These are phyloP conservation scores for Anguilla pacifica DNA, from an alignment of 2,797 vertebrate species.

Conservation along the genomic window DNA sequence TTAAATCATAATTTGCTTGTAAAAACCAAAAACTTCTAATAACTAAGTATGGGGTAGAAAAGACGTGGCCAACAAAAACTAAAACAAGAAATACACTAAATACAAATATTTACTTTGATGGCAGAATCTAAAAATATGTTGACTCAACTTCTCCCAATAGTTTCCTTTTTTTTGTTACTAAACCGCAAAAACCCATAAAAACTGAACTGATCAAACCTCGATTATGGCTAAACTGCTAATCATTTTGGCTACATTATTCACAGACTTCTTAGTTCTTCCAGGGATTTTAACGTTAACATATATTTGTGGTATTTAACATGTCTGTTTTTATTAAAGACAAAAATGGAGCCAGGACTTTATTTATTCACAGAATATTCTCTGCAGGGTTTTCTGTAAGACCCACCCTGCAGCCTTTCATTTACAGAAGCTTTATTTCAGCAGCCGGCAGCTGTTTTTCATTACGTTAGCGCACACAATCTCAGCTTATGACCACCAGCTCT, in stretches of 20 bases:
- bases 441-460: neutral
- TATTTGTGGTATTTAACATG: neutral
- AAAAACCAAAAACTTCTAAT: neutral
- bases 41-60: neutral
- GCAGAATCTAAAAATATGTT: neutral
- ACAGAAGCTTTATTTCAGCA: neutral
- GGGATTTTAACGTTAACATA: neutral
- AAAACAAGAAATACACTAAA: neutral
- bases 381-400: neutral
- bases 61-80: neutral
- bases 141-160: neutral
- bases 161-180: neutral
- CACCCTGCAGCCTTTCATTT: slow-evolving; percentile 6
- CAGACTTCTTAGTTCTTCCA: neutral
- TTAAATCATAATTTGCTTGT: neutral
- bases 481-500: neutral
- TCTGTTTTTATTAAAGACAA: neutral
- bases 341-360: neutral
- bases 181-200: neutral
- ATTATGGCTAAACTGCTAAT: neutral
- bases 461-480: neutral
- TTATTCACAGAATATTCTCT: neutral
- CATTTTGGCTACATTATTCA: neutral
- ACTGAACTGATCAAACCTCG: neutral
- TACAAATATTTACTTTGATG: neutral